Percentiles rank a stretch among this genome's conserved stretches.
Evolutionary conservation across 2,113 vertebrate genomes (phyloP).

Genomic region (Menura novaehollandiae): DNA sequence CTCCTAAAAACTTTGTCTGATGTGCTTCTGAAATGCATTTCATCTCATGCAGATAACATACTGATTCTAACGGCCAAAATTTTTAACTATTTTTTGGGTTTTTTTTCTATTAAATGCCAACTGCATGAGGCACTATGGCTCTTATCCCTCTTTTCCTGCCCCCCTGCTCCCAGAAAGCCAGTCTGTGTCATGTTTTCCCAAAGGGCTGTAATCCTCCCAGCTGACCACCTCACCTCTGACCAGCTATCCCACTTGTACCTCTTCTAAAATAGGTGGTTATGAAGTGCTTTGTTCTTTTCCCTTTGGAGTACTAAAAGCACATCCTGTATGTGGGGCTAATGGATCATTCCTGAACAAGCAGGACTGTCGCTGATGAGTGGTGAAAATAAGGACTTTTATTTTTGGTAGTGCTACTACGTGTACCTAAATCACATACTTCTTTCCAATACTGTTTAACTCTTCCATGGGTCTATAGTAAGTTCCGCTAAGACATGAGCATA

Average conservation of each 20-base stretch:
- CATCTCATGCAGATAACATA: not conserved
- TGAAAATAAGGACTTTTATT: not conserved
- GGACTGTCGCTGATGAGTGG: not conserved
- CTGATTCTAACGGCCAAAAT: not conserved
- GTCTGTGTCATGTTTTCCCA: not conserved
- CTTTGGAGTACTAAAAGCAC: not conserved
- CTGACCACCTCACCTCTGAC: not conserved
- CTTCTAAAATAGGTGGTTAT: not conserved
- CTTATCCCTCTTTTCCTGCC: not conserved
- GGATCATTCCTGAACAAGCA: not conserved
- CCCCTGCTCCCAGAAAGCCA: not conserved
- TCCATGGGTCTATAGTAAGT: not conserved
- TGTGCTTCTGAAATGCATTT: not conserved
- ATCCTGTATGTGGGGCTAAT: not conserved
- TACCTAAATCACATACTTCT: not conserved
- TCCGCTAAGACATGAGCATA: not conserved
- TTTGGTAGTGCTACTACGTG: fast-evolving
- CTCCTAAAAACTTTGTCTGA: not conserved
- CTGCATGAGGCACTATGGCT: not conserved
- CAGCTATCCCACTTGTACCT: not conserved
- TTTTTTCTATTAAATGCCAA: not conserved
- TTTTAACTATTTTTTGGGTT: not conserved
- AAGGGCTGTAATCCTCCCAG: not conserved
- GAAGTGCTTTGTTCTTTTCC: not conserved
- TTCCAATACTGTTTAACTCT: not conserved